Evolutionary conservation across 2,888 invertebrate genomes (phyloP), one percentile per base, ranked within the genome.

Genomic region (Netelia virgata): DNA sequence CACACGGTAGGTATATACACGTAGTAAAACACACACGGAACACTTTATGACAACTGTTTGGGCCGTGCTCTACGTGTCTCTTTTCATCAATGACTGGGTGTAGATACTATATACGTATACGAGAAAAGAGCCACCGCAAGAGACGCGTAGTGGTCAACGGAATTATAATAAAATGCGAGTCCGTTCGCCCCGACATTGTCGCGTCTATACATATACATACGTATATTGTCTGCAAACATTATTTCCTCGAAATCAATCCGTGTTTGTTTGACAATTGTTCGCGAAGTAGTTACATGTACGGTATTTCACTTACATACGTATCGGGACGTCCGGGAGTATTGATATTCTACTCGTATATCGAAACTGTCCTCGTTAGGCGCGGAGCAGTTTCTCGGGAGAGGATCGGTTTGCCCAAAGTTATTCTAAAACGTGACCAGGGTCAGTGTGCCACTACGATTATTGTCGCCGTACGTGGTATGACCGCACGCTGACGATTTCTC

Each of bases 391-490:
- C 23, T 16, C 36, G 50, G 73, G 63, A 81, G 61, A 47, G 73
- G 76, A 81, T 64, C 83, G 79, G 87, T 87, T 84, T 86, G 64
- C 85, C 88, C 88, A 90, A 91, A 92, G 90, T 92, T 91, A 92
- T 92, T 92, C 92, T 89, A 91, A 92, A 92, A 90, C 90, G 88
- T 88, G 84, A 77, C 69, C 50, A 68, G 84, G 81, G 84, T 84
- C 81, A 84, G 83, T 83, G 80, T 86, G 85, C 83, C 83, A 83
- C 66, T 80, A 66, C 63, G 72, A 83, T 73, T 76, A 79, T 82
- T 75, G 28, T 82, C 59, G 23, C 59, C n/a, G 59, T 53, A 61
- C 50, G 16, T 53, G 20, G 36, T 66, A n/a, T 23, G 55, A 75
- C 10, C 57, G 16, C 57, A 18, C 9, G 18, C 18, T 57, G 18